Percentiles rank a stretch among this genome's conserved stretches.
Evolutionary conservation across 2,888 invertebrate genomes (phyloP).

Genomic region (Rhynchonema sp.): DNA sequence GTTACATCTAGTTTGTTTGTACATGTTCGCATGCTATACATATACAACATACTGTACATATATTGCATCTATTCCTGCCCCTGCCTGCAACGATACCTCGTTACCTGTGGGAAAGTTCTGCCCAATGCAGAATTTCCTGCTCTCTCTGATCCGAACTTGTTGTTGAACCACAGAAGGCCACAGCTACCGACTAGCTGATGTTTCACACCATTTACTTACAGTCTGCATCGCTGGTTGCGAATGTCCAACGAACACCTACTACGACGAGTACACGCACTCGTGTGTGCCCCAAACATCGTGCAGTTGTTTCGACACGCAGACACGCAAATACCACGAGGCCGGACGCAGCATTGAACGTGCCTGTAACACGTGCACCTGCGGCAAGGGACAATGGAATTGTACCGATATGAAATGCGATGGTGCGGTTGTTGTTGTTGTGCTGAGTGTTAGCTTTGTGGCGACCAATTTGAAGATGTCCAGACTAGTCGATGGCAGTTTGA

Average conservation of each 20-base stretch:
- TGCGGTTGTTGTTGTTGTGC: background rate
- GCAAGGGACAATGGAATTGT: conserved; percentile 2
- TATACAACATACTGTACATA: no score
- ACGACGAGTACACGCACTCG: conserved; percentile 36
- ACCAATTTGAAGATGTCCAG: background rate
- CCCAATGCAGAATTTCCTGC: no score
- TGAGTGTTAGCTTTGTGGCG: background rate
- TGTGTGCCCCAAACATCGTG: conserved; percentile 4
- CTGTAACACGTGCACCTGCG: conserved; percentile 8
- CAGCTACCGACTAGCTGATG: no score
- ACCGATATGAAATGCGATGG: conserved; percentile 1
- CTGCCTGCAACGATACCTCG: no score
- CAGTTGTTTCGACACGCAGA: conserved; percentile 4
- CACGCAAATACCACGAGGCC: background rate
- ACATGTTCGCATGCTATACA: no score
- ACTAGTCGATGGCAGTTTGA: no score
- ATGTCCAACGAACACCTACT: conserved; percentile 56
- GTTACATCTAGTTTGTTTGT: no score
- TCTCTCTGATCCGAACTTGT: no score
- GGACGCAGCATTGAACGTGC: conserved; percentile 2
- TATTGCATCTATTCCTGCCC: no score
- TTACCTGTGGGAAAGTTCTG: no score
- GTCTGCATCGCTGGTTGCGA: conserved; percentile 69
- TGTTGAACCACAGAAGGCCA: no score
- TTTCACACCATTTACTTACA: no score